These are phyloP conservation scores for Dasysyrphus albostriatus DNA, from an alignment of 2,888 invertebrate genomes.

Conservation along the genomic window DNA sequence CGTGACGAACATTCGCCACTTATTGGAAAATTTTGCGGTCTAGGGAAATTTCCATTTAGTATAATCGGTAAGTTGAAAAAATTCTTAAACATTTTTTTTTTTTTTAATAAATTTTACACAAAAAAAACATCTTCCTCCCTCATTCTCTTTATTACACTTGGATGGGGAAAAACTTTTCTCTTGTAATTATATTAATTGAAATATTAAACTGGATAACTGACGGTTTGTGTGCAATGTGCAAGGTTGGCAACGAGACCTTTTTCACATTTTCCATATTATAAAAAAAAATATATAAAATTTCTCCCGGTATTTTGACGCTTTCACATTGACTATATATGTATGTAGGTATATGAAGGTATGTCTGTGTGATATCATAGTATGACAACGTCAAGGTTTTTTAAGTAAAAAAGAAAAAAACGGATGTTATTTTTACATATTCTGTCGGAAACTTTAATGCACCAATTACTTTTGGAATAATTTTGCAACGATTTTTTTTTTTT, in stretches of 20 bases:
- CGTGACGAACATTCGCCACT: slow-evolving; percentile 93
- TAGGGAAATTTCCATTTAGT: slow-evolving; percentile 97
- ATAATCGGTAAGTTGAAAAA: slow-evolving; percentile 88
- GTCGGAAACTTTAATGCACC: slow-evolving; percentile 11
- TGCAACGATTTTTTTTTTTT: background rate
- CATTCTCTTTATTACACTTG: background rate
- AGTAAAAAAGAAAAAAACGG: background rate
- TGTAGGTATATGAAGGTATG: too few relatives aligned
- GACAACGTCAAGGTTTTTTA: background rate
- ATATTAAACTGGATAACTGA: slow-evolving; percentile 16
- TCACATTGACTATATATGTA: background rate
- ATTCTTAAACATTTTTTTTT: slow-evolving; percentile 5
- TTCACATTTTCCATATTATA: slow-evolving; percentile 10
- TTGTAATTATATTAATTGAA: slow-evolving; percentile 29
- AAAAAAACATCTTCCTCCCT: background rate
- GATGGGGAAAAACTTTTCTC: background rate
- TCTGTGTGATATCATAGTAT: background rate
- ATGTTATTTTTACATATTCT: slow-evolving; percentile 8
- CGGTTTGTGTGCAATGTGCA: background rate
- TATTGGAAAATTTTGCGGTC: slow-evolving; percentile 95
- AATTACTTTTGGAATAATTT: slow-evolving; percentile 24
- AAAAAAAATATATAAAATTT: background rate
- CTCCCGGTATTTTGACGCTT: background rate
- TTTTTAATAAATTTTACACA: background rate
- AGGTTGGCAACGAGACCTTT: background rate